A percentile compares a stretch with the other conserved stretches of the same genome.
Evolutionary conservation across 1,140 invertebrate species (phyloP).

Genomic region (Proales similis): DNA sequence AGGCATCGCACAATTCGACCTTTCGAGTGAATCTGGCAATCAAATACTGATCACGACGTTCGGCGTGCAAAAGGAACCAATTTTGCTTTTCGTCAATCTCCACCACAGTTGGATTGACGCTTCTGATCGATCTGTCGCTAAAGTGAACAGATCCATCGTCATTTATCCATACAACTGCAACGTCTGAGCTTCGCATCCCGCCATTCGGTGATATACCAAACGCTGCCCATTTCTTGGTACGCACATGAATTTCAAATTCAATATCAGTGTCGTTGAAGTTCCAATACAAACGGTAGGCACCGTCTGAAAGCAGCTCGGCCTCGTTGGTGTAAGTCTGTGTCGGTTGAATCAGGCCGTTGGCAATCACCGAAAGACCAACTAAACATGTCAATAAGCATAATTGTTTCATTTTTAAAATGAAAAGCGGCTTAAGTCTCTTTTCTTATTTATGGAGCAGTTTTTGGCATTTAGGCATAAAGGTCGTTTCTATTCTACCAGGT

Average conservation of each 20-base stretch:
- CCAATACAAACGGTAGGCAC: slow-evolving; percentile 18
- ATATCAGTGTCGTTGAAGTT: slow-evolving; percentile 36
- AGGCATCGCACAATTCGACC: slow-evolving; percentile 19
- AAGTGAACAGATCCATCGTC: slow-evolving; percentile 7
- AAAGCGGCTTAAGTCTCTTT: too few species aligned
- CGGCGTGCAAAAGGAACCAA: slow-evolving; percentile 5
- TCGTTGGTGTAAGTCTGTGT: slow-evolving; percentile 2
- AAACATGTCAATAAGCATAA: too few species aligned
- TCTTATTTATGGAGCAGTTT: too few species aligned
- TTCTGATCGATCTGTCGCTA: slow-evolving; percentile 10
- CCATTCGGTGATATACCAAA: slow-evolving; percentile 38
- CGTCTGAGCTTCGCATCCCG: slow-evolving; percentile 38
- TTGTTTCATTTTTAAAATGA: too few species aligned
- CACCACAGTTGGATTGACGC: slow-evolving; percentile 3
- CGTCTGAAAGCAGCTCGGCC: background rate
- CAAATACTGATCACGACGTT: slow-evolving; percentile 11
- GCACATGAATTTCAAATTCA: slow-evolving; percentile 21
- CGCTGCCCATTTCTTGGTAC: slow-evolving; percentile 35
- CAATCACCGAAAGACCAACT: too few species aligned
- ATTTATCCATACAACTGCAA: slow-evolving; percentile 35
- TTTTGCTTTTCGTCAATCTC: slow-evolving; percentile 17
- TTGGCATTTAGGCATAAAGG: too few species aligned
- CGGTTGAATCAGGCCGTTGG: too few species aligned
- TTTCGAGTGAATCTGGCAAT: slow-evolving; percentile 32
- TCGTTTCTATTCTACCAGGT: too few species aligned